Conservation (phyloP, 2,888 invertebrate species). For the Campoplex capitator region DNA sequence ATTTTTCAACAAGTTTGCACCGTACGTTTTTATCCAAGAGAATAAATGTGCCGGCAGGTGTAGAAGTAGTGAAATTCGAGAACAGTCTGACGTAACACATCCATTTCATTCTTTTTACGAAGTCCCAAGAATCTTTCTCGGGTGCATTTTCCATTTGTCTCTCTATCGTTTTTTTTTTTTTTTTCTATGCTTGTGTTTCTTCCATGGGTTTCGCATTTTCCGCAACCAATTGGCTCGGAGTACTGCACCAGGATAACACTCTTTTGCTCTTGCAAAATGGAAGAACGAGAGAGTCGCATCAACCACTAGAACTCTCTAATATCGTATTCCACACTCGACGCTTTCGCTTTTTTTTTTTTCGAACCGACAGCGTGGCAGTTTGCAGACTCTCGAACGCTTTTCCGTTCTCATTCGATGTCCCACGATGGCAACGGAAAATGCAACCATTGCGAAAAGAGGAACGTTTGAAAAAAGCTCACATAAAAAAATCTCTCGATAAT, state of each 20-base stretch:
- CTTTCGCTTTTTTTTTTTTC: conserved; percentile 5
- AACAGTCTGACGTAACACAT: conserved; percentile 40
- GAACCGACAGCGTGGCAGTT: conserved; percentile 55
- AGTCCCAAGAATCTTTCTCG: conserved; percentile 15
- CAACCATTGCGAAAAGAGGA: conserved; percentile 6
- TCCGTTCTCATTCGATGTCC: conserved; percentile 42
- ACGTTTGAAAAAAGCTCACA: neutral
- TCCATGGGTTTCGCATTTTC: conserved; percentile 56
- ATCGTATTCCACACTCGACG: conserved; percentile 57
- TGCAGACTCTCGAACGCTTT: conserved; percentile 47
- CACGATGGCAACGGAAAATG: conserved; percentile 21
- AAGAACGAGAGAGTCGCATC: conserved; percentile 40
- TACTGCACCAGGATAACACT: conserved; percentile 47
- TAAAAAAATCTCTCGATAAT: conserved; percentile 1
- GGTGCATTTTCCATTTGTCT: conserved; percentile 35
- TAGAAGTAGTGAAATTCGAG: conserved; percentile 40
- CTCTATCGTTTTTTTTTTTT: conserved; percentile 4
- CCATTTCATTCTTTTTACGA: conserved; percentile 17
- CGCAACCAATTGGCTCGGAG: conserved; percentile 59
- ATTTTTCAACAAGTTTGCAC: conserved; percentile 15
- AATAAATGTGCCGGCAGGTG: conserved; percentile 31
- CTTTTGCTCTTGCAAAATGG: conserved; percentile 19
- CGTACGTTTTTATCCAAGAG: neutral
- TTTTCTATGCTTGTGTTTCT: conserved; percentile 30
- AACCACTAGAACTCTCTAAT: conserved; percentile 53